Percentiles rank a stretch among this genome's conserved stretches.
These are phyloP conservation scores for Pterostichus madidus DNA, from an alignment of 2,888 invertebrate species.

Conservation along the genomic window DNA sequence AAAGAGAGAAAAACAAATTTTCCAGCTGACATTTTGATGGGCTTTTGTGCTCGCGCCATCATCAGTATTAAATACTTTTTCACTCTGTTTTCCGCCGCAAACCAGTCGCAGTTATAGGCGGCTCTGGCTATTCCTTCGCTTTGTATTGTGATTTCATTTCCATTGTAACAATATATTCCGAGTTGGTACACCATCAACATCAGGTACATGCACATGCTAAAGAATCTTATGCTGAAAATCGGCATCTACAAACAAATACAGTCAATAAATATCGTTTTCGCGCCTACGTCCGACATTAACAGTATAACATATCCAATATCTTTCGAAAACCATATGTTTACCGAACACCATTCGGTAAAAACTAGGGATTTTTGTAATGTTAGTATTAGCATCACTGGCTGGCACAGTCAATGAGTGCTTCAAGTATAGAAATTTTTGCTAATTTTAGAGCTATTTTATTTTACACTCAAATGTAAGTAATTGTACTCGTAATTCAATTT, in stretches of 20 bases:
- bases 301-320: too few species aligned
- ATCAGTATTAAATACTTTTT: too few species aligned
- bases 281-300: too few species aligned
- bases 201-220: conserved; percentile 69
- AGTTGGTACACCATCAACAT: conserved; percentile 69
- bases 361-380: too few species aligned
- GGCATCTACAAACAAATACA: conserved; percentile 57
- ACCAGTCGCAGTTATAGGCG: conserved; percentile 70
- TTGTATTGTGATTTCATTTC: conserved; percentile 70
- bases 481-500: too few species aligned
- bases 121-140: conserved; percentile 70
- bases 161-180: conserved; percentile 70
- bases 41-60: conserved; percentile 78
- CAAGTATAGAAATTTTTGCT: too few species aligned
- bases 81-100: conserved; percentile 69
- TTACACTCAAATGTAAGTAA: too few species aligned
- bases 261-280: background rate
- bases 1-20: conserved; percentile 78
- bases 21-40: conserved; percentile 77
- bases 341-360: too few species aligned
- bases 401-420: too few species aligned
- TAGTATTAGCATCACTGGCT: too few species aligned
- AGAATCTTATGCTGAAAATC: conserved; percentile 68
- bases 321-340: too few species aligned
- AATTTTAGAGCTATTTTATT: too few species aligned